Percentiles rank a stretch among this genome's conserved stretches.
Evolutionary conservation across 2,888 invertebrate species (phyloP).

Genomic region (Caenorhabditis parvicauda): DNA sequence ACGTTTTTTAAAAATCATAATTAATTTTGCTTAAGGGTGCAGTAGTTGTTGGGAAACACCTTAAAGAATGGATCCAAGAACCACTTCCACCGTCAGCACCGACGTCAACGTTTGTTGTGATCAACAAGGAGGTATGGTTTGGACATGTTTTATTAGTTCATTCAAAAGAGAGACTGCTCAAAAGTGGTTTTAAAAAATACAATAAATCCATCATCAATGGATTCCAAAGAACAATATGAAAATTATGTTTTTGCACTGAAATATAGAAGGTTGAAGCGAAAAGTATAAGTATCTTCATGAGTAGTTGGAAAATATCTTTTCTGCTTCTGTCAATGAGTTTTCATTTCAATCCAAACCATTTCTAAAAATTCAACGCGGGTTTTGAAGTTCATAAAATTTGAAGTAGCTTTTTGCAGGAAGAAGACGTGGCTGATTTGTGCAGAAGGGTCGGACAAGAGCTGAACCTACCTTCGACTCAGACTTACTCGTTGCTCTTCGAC

Average conservation of each 20-base stretch:
- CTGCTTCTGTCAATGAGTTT: not conserved
- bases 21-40: slow-evolving; percentile 26
- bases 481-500: slow-evolving; percentile 36
- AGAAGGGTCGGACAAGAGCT: slow-evolving; percentile 19
- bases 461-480: slow-evolving; percentile 23
- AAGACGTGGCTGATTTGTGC: slow-evolving; percentile 19
- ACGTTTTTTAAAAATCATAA: not conserved
- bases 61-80: slow-evolving; percentile 29
- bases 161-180: slow-evolving; percentile 2
- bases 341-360: too few relatives aligned
- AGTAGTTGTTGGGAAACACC: slow-evolving; percentile 26
- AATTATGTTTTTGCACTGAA: too few relatives aligned
- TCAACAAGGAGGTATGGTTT: slow-evolving; percentile 13
- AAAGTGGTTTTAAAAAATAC: not conserved
- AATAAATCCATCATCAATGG: too few relatives aligned
- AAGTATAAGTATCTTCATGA: too few relatives aligned
- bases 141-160: too few relatives aligned
- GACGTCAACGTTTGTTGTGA: slow-evolving; percentile 25
- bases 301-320: too few relatives aligned
- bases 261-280: too few relatives aligned
- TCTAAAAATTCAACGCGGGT: too few relatives aligned
- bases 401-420: slow-evolving; percentile 10
- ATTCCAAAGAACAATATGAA: too few relatives aligned
- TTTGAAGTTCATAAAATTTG: too few relatives aligned
- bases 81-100: slow-evolving; percentile 13